Evolutionary conservation across 2,113 vertebrate genomes (phyloP).

Genomic region (Halichoeres trimaculatus): DNA sequence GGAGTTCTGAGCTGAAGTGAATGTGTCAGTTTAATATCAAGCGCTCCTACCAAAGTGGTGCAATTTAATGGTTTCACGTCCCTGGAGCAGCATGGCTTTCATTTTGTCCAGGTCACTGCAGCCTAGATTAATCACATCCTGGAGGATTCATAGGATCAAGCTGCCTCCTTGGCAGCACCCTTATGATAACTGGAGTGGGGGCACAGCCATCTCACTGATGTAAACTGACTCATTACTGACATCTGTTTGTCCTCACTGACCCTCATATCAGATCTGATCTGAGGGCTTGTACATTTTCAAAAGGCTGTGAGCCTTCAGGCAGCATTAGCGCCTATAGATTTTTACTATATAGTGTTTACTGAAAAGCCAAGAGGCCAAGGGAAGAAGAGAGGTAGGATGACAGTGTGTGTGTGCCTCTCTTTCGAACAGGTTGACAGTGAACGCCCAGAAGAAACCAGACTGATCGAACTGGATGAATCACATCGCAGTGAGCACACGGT

Average conservation of each 20-base stretch:
- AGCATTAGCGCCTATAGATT: constrained; percentile 3
- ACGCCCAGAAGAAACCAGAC: constrained; percentile 88
- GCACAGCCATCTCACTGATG: constrained; percentile 32
- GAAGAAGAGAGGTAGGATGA: not conserved
- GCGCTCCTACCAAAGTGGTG: constrained; percentile 31
- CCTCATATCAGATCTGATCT: constrained; percentile 35
- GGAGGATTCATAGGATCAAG: constrained; percentile 41
- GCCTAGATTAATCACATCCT: constrained; percentile 54
- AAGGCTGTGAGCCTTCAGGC: not conserved
- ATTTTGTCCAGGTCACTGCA: constrained; percentile 73
- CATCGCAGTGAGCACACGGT: constrained; percentile 97
- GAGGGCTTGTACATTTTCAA: constrained; percentile 12
- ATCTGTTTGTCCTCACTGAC: constrained; percentile 44
- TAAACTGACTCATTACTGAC: constrained; percentile 13
- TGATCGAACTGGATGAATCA: constrained; percentile 97
- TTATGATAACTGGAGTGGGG: constrained; percentile 33
- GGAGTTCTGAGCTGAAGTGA: constrained; percentile 49
- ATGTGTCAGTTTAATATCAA: constrained; percentile 53
- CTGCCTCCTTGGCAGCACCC: constrained; percentile 25
- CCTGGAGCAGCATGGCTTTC: constrained; percentile 42
- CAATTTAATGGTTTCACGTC: constrained; percentile 51
- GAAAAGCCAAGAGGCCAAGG: constrained; percentile 1
- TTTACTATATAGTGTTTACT: constrained; percentile 25
- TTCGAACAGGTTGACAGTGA: constrained; percentile 90
- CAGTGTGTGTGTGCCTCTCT: constrained; percentile 50